Conservation (phyloP, 2,888 invertebrate species). For the Papilio elwesi region DNA sequence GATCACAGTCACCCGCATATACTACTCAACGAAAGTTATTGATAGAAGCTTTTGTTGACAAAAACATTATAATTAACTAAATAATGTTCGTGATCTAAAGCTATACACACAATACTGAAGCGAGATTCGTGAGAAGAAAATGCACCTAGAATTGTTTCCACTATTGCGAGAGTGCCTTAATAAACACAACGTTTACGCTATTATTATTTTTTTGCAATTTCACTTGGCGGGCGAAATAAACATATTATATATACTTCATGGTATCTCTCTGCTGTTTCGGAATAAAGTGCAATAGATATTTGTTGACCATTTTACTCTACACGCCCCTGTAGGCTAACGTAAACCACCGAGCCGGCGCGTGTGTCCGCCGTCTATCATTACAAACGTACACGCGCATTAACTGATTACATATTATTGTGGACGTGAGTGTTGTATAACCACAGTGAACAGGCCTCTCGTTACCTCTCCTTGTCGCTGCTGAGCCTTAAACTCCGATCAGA, state of each 20-base stretch:
- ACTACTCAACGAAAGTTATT: too few relatives aligned
- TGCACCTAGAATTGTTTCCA: too few relatives aligned
- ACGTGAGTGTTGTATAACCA: constrained; percentile 59
- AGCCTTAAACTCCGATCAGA: constrained; percentile 11
- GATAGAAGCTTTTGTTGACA: too few relatives aligned
- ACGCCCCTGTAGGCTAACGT: constrained; percentile 55
- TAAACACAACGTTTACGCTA: too few relatives aligned
- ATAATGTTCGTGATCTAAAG: too few relatives aligned
- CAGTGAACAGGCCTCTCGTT: constrained; percentile 27
- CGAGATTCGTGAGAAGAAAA: too few relatives aligned
- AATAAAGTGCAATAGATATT: background rate
- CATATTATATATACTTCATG: background rate
- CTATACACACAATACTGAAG: too few relatives aligned
- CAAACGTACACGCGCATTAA: constrained; percentile 72
- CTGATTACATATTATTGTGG: constrained; percentile 75
- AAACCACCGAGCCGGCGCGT: constrained; percentile 66
- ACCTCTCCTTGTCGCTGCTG: constrained; percentile 25
- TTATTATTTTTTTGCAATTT: too few relatives aligned
- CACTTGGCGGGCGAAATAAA: too few relatives aligned
- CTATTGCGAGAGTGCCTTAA: too few relatives aligned
- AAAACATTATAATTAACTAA: too few relatives aligned
- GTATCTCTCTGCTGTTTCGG: background rate
- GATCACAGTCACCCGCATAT: constrained; percentile 21
- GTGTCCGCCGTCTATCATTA: constrained; percentile 72
- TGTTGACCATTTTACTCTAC: constrained; percentile 44